Evolutionary conservation across 92 coral and sea anemone genomes (phyloP).

Genomic region (Heteractis magnifica): DNA sequence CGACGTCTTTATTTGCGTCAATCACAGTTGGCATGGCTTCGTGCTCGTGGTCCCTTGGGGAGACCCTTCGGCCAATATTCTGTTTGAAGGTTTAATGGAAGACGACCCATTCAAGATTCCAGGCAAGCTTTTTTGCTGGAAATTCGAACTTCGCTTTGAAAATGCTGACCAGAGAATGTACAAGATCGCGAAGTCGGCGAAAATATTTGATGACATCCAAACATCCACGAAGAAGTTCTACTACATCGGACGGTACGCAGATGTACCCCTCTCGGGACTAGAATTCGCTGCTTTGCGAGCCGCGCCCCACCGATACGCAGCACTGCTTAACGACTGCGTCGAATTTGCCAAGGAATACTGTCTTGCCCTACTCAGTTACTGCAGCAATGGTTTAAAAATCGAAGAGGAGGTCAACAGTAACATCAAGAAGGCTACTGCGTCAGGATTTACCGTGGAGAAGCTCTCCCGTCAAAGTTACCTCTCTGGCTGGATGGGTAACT

Average conservation of each 20-base stretch:
- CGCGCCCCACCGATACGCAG: slow-evolving; percentile 84
- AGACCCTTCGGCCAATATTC: not conserved
- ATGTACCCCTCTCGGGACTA: slow-evolving; percentile 52
- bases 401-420: slow-evolving; percentile 66
- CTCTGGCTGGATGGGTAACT: slow-evolving; percentile 73
- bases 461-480: slow-evolving; percentile 68
- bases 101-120: slow-evolving; percentile 80
- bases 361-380: slow-evolving; percentile 64
- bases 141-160: slow-evolving; percentile 70
- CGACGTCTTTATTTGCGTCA: slow-evolving; percentile 79
- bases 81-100: slow-evolving; percentile 29
- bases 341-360: slow-evolving; percentile 92
- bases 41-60: slow-evolving; percentile 73
- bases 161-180: slow-evolving; percentile 58
- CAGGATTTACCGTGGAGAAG: slow-evolving; percentile 82
- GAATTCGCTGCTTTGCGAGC: slow-evolving; percentile 78
- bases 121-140: slow-evolving; percentile 51
- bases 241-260: slow-evolving; percentile 74
- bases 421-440: slow-evolving; percentile 78
- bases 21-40: slow-evolving; percentile 72
- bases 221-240: slow-evolving; percentile 54
- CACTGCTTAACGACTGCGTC: slow-evolving; percentile 82
- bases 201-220: slow-evolving; percentile 55
- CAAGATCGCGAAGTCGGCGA: slow-evolving; percentile 63
- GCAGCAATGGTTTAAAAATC: slow-evolving; percentile 64